phyloP scores from a whole-genome alignment of 1,140 invertebrate species.

The Leptinotarsa texana region DNA sequence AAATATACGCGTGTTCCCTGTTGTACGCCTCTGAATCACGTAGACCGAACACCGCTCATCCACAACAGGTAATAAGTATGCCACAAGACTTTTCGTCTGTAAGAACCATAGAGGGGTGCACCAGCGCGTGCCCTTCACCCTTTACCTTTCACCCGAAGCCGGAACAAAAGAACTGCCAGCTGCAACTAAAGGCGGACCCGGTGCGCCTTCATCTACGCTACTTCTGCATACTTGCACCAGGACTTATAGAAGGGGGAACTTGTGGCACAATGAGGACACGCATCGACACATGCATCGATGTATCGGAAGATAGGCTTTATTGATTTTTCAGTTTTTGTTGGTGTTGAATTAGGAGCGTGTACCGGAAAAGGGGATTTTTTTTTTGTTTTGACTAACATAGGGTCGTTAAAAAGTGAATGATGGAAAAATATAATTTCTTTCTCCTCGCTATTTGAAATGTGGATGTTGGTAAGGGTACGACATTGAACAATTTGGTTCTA shows the following conservation, averaged over 20 bases:
- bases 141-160: conserved; percentile 40
- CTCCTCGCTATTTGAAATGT: neutral
- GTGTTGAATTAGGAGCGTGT: conserved; percentile 10
- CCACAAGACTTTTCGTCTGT: conserved; percentile 23
- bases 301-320: conserved; percentile 10
- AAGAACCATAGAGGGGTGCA: conserved; percentile 2
- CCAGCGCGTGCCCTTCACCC: conserved; percentile 39
- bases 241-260: conserved; percentile 10
- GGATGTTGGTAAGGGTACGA: neutral
- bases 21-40: neutral
- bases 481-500: neutral
- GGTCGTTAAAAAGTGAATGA: no score
- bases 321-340: conserved; percentile 17
- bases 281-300: conserved; percentile 12
- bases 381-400: no score
- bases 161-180: conserved; percentile 38
- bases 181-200: conserved; percentile 20
- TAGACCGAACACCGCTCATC: neutral
- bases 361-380: neutral
- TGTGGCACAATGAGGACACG: conserved; percentile 1
- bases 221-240: conserved; percentile 24
- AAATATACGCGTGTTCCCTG: neutral
- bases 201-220: neutral
- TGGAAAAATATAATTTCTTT: no score
- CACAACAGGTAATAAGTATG: conserved; percentile 24